Evolutionary conservation across 2,797 vertebrate species (phyloP).

Genomic region (Centroberyx gerrardi): DNA sequence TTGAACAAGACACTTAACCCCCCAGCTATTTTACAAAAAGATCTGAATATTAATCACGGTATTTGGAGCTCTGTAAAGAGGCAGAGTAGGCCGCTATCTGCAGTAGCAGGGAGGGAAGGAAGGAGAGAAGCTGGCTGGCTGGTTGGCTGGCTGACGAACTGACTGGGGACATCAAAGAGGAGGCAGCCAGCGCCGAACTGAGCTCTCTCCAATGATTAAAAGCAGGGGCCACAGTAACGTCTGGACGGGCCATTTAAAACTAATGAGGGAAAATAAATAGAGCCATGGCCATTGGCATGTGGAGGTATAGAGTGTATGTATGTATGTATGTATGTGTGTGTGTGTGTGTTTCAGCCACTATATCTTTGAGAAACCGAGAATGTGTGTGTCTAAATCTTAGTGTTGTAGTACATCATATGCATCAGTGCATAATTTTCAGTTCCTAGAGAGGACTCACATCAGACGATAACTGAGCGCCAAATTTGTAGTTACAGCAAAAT

Average conservation of each 20-base stretch:
- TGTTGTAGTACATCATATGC: too few species aligned
- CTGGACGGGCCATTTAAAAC: slow-evolving; percentile 81
- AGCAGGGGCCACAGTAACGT: slow-evolving; percentile 75
- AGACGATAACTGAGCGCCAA: not conserved
- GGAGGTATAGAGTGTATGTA: slow-evolving; percentile 47
- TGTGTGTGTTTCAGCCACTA: slow-evolving; percentile 1
- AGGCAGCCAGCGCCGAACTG: slow-evolving; percentile 47
- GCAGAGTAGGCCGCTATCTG: slow-evolving; percentile 45
- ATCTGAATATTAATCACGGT: slow-evolving; percentile 21
- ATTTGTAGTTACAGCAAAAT: too few species aligned
- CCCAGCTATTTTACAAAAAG: slow-evolving; percentile 31
- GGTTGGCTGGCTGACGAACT: slow-evolving; percentile 44
- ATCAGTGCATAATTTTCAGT: too few species aligned
- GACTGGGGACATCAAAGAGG: slow-evolving; percentile 71
- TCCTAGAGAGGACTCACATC: not conserved
- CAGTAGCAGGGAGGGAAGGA: slow-evolving; percentile 51
- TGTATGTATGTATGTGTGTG: slow-evolving; percentile 6
- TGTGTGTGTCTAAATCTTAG: not conserved
- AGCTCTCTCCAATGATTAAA: slow-evolving; percentile 75
- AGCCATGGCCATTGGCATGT: slow-evolving; percentile 66
- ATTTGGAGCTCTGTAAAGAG: slow-evolving; percentile 19
- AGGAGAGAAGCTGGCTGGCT: slow-evolving; percentile 41
- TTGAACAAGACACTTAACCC: not conserved
- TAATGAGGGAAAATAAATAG: slow-evolving; percentile 83
- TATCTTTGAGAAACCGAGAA: slow-evolving; percentile 14